Evolutionary conservation across 1,140 invertebrate genomes (phyloP).

Genomic region (Brachionus manjavacas): DNA sequence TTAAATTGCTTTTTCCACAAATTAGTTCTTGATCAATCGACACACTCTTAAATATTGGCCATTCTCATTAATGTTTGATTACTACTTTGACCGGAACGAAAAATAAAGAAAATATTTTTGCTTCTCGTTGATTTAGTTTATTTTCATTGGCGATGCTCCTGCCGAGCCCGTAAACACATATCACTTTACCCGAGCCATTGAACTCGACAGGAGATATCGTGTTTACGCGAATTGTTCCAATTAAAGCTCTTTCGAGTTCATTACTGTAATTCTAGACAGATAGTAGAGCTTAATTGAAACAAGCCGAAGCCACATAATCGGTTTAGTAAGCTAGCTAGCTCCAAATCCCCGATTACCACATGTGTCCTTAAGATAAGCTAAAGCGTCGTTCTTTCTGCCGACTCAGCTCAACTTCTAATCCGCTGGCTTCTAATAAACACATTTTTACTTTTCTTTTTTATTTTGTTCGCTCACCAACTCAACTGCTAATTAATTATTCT

Average conservation of each 20-base stretch:
- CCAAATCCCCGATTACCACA: background rate
- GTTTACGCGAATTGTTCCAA: background rate
- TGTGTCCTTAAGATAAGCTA: background rate
- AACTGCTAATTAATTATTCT: background rate
- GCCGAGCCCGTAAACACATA: background rate
- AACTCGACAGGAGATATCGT: background rate
- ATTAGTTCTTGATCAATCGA: constrained; percentile 33
- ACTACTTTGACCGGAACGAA: background rate
- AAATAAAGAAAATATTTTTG: background rate
- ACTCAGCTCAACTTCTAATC: background rate
- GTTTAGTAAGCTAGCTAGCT: background rate
- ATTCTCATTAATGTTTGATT: constrained; percentile 14
- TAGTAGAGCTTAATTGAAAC: constrained; percentile 8
- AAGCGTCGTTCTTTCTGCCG: background rate
- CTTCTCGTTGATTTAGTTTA: background rate
- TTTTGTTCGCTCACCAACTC: background rate
- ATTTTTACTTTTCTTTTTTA: background rate
- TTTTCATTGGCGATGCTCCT: background rate
- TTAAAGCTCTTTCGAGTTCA: constrained; percentile 1
- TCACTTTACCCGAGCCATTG: background rate
- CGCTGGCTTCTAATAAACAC: background rate
- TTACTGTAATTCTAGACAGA: constrained; percentile 23
- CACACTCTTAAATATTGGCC: background rate
- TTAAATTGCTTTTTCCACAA: constrained; percentile 20
- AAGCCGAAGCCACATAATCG: constrained; percentile 1